Evolutionary conservation across 2,888 invertebrate species (phyloP), one percentile per base, ranked within the genome.

Genomic region (Electrophaes corylata): DNA sequence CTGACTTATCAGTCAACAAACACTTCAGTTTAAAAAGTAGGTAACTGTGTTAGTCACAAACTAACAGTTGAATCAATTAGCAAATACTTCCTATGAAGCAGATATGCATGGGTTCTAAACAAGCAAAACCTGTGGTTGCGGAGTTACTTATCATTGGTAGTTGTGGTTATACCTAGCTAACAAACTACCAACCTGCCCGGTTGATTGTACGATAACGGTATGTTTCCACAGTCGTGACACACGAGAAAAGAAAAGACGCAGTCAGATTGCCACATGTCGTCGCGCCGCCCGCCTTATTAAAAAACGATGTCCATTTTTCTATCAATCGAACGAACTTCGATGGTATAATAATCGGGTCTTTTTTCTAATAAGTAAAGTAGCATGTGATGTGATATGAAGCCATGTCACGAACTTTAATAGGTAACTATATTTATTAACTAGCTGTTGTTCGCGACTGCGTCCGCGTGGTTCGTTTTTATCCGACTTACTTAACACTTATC

Each of bases 191-290:
- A 74, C 69, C 64, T 68, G 71, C 64, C 63, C 52, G 49, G 54
- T 54, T 65, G 57, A 59, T 57, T 66, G 59, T 69, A 57, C 71
- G 76, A 74, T 76, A 71, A 70, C 50, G 49, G 57, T 60, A 23
- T 64, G 71, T 78, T 67, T 76, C 78, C 79, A 78, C 65, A 73
- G 50, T 48, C 55, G 8, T 20, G 3, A 18, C 10, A 12, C 0
- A 51, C 35, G 51, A 16, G 41, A 57, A 46, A 56, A 18, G 51
- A 46, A 49, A 18, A n/a, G n/a, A 14, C 14, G 29, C 23, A 3
- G 3, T n/a, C 50, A 23, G 40, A 16, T 19, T 19, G 18, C 18
- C 10, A 2, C 0, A 0, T 8, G 14, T 14, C 12, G 37, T 19
- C n/a, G 16, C 40, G 3, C n/a, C n/a, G n/a, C n/a, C n/a, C n/a